These are phyloP conservation scores for Haliclystus octoradiatus DNA, from an alignment of 30 jellyfish, hydroid and myxozoan species.

Conservation along the genomic window DNA sequence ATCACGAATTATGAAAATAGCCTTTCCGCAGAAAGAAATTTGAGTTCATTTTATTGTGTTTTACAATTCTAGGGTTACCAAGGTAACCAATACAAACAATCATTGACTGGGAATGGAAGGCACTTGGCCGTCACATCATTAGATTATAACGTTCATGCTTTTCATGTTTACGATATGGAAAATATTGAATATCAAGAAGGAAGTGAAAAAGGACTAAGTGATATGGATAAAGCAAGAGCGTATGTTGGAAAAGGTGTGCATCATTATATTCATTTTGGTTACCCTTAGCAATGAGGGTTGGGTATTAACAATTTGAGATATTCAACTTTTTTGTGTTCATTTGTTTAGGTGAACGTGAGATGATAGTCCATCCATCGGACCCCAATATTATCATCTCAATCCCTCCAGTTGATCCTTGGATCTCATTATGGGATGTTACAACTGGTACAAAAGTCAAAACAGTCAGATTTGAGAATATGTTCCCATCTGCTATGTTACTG, in stretches of 20 bases:
- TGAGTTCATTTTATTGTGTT: too few relatives aligned
- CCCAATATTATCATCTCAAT: conserved; percentile 34
- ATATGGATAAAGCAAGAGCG: conserved; percentile 53
- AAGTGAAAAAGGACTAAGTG: conserved; percentile 35
- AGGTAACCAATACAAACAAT: conserved; percentile 80
- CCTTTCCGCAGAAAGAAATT: too few relatives aligned
- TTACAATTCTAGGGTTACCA: conserved; percentile 58
- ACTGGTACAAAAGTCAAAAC: background rate
- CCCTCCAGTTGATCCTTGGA: conserved; percentile 54
- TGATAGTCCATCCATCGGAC: conserved; percentile 12
- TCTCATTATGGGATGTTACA: conserved; percentile 38
- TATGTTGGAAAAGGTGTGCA: conserved; percentile 61
- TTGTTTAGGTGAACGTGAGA: conserved; percentile 89
- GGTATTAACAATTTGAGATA: background rate
- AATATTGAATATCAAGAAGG: conserved; percentile 27
- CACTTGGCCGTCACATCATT: conserved; percentile 42
- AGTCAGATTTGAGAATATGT: conserved; percentile 30
- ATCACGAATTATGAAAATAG: too few relatives aligned
- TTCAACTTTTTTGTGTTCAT: too few relatives aligned
- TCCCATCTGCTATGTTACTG: conserved; percentile 32
- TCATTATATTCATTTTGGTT: background rate
- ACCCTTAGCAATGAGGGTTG: background rate
- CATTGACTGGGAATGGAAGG: conserved; percentile 32
- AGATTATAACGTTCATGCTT: conserved; percentile 42
- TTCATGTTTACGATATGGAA: conserved; percentile 56